A percentile compares a stretch with the other conserved stretches of the same genome.
These are phyloP conservation scores for Gymnocypris eckloni DNA, from an alignment of 2,797 vertebrate genomes.

Conservation along the genomic window DNA sequence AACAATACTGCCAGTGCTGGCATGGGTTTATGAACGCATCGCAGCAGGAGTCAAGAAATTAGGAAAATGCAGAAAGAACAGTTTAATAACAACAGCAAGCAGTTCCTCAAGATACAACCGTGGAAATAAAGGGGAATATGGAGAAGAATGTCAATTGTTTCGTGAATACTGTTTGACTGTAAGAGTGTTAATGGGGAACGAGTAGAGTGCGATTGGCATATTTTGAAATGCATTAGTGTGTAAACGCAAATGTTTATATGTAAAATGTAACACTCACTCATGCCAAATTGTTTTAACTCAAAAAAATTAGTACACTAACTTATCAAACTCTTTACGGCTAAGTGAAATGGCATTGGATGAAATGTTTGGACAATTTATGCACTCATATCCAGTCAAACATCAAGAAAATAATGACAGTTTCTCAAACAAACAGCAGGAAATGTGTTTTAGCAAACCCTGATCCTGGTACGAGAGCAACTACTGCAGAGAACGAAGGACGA, in stretches of 20 bases:
- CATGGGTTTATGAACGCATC: not conserved
- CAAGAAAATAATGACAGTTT: slow-evolving; percentile 58
- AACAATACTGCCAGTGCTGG: slow-evolving; percentile 49
- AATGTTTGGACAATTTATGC: slow-evolving; percentile 38
- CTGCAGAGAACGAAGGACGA: not conserved
- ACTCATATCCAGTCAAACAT: slow-evolving; percentile 22
- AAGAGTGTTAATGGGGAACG: not conserved
- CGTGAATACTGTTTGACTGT: slow-evolving; percentile 1
- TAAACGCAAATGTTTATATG: not conserved
- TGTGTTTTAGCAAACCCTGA: slow-evolving; percentile 12
- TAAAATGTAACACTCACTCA: not conserved
- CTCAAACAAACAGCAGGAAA: slow-evolving; percentile 17
- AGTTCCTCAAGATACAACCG: not conserved
- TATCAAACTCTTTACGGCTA: not conserved
- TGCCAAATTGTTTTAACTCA: not conserved
- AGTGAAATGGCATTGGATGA: slow-evolving; percentile 56
- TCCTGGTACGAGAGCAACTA: not conserved
- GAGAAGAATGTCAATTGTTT: slow-evolving; percentile 16
- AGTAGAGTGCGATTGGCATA: not conserved
- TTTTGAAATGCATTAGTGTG: slow-evolving; percentile 27
- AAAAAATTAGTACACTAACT: not conserved
- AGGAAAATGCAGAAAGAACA: slow-evolving; percentile 20
- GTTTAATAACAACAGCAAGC: slow-evolving; percentile 11
- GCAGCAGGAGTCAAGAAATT: slow-evolving; percentile 22
- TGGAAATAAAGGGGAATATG: not conserved